Conservation (phyloP, 1,140 invertebrate genomes). For the Whitmania pigra region DNA sequence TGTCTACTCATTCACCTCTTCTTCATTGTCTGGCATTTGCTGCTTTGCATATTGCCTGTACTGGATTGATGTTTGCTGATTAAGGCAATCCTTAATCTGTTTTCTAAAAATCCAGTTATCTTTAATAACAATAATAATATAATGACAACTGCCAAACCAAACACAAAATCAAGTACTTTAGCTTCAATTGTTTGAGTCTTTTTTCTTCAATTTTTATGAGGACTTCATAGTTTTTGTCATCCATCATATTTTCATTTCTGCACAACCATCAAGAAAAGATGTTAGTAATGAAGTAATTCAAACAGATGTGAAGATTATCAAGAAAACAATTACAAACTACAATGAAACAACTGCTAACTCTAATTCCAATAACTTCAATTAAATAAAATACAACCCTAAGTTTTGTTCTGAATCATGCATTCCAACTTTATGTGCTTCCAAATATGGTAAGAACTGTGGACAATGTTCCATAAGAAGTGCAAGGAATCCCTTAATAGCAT, state of each 20-base stretch:
- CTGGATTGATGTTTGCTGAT: constrained; percentile 66
- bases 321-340: too few species aligned
- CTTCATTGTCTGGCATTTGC: constrained; percentile 80
- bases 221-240: constrained; percentile 9
- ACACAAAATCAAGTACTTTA: not conserved
- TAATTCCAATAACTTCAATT: not conserved
- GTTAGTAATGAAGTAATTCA: too few species aligned
- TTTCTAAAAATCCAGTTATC: constrained; percentile 28
- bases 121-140: constrained; percentile 1
- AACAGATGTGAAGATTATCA: too few species aligned
- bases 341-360: too few species aligned
- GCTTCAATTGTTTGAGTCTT: not conserved
- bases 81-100: constrained; percentile 86
- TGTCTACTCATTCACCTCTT: constrained; percentile 49
- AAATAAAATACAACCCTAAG: not conserved
- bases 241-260: not conserved
- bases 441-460: not conserved
- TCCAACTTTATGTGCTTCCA: not conserved
- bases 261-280: too few species aligned
- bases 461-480: not conserved
- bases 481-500: constrained; percentile 4
- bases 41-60: constrained; percentile 88
- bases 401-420: not conserved
- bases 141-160: not conserved
- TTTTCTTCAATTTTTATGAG: constrained; percentile 3